phyloP scores from a whole-genome alignment of 2,797 vertebrate species.

The Synanceia verrucosa region DNA sequence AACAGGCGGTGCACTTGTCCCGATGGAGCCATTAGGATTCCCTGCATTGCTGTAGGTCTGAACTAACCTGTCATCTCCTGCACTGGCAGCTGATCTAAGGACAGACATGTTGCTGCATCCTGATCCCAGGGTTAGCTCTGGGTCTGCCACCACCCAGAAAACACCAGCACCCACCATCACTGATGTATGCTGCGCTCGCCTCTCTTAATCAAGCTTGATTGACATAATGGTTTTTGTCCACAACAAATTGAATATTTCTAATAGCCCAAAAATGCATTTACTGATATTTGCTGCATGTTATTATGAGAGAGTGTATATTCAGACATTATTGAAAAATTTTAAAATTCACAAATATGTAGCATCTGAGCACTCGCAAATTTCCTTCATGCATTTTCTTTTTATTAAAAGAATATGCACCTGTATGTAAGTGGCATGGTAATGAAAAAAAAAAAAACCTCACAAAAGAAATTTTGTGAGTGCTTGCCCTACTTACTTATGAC shows the following conservation, averaged over 20 bases:
- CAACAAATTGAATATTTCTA: background rate
- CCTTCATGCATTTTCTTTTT: conserved; percentile 6
- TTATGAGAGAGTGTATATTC: conserved; percentile 8
- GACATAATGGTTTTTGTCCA: background rate
- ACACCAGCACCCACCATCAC: conserved; percentile 27
- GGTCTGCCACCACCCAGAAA: conserved; percentile 63
- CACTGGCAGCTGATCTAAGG: conserved; percentile 54
- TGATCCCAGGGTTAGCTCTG: conserved; percentile 29
- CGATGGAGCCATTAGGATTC: conserved; percentile 70
- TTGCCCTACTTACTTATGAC: background rate
- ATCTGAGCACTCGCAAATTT: background rate
- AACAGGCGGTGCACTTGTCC: conserved; percentile 44
- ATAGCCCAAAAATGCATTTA: no score
- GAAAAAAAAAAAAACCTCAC: background rate
- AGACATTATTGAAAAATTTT: background rate
- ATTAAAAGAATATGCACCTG: conserved; percentile 3
- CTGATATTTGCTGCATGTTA: no score
- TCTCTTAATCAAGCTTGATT: conserved; percentile 39
- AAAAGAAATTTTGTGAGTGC: background rate
- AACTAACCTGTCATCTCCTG: conserved; percentile 59
- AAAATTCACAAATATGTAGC: background rate
- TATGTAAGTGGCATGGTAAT: background rate
- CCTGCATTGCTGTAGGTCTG: conserved; percentile 65
- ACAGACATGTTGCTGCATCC: conserved; percentile 56
- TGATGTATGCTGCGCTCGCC: background rate